phyloP scores from a whole-genome alignment of 2,888 invertebrate genomes.

The Nomada fabriciana region DNA sequence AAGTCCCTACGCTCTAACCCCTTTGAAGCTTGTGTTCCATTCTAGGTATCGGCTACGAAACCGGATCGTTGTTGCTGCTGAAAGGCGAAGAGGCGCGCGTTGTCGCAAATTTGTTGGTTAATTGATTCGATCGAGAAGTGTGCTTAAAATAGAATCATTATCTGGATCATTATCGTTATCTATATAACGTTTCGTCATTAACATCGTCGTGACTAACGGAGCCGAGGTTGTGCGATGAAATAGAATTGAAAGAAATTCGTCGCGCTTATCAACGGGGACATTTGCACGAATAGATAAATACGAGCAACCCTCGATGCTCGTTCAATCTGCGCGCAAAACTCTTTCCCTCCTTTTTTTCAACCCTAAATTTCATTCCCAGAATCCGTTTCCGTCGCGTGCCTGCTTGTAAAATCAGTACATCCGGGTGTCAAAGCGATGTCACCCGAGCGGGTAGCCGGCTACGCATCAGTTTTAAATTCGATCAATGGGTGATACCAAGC shows the following conservation, averaged over 20 bases:
- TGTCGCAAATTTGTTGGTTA: slow-evolving; percentile 18
- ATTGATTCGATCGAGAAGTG: neutral
- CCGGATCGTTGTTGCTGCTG: slow-evolving; percentile 68
- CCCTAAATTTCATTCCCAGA: slow-evolving; percentile 83
- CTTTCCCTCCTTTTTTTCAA: slow-evolving; percentile 51
- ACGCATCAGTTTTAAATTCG: slow-evolving; percentile 83
- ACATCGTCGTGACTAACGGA: slow-evolving; percentile 29
- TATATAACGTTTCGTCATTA: neutral
- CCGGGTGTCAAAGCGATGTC: slow-evolving; percentile 84
- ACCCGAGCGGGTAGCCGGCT: slow-evolving; percentile 74
- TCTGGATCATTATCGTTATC: neutral
- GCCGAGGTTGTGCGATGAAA: neutral
- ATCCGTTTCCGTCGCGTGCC: slow-evolving; percentile 83
- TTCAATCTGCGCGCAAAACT: slow-evolving; percentile 20
- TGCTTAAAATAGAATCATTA: neutral
- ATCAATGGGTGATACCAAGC: slow-evolving; percentile 84
- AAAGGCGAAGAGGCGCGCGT: neutral
- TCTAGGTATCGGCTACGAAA: slow-evolving; percentile 62
- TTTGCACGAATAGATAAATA: slow-evolving; percentile 47
- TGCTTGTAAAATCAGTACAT: slow-evolving; percentile 84
- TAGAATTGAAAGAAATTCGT: slow-evolving; percentile 47
- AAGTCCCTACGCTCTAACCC: slow-evolving; percentile 59
- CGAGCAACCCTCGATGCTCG: slow-evolving; percentile 35
- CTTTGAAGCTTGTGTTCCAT: slow-evolving; percentile 62
- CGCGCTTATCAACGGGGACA: slow-evolving; percentile 52